Evolutionary conservation across 2,888 invertebrate genomes (phyloP).

Genomic region (Eilema sororculum): DNA sequence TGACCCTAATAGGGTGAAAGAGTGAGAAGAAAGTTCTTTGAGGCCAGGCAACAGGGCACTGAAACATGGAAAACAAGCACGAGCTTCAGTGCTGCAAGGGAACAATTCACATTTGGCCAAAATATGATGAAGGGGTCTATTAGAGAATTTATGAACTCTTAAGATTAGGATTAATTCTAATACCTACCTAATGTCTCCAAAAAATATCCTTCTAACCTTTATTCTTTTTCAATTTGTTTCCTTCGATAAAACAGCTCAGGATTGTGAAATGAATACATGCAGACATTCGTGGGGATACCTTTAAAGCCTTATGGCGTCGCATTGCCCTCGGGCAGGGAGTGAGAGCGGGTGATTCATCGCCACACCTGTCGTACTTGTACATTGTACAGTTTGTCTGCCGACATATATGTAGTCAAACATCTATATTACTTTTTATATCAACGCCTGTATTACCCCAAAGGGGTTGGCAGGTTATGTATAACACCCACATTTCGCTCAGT

Average conservation of each 20-base stretch:
- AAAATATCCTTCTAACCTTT: not conserved
- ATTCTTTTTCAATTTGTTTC: not conserved
- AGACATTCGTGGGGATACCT: constrained; percentile 1
- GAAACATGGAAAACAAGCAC: too few relatives aligned
- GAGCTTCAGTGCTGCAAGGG: too few relatives aligned
- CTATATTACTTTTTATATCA: too few relatives aligned
- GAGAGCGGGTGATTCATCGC: not conserved
- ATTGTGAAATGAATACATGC: not conserved
- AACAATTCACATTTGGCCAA: too few relatives aligned
- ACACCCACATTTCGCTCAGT: too few relatives aligned
- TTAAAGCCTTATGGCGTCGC: not conserved
- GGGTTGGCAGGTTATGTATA: too few relatives aligned
- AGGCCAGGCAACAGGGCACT: too few relatives aligned
- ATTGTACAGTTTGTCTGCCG: not conserved
- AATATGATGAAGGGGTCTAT: not conserved
- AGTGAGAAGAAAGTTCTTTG: too few relatives aligned
- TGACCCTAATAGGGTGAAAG: too few relatives aligned
- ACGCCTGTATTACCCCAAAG: too few relatives aligned
- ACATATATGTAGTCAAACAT: not conserved
- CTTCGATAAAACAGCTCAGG: not conserved
- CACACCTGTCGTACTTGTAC: not conserved
- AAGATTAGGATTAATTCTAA: too few relatives aligned
- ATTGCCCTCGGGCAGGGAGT: not conserved
- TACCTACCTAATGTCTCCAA: too few relatives aligned
- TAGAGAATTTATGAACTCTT: not conserved